Percentiles rank a stretch among this genome's conserved stretches.
Evolutionary conservation across 2,888 invertebrate genomes (phyloP).

Genomic region (Caenorhabditis sp.): DNA sequence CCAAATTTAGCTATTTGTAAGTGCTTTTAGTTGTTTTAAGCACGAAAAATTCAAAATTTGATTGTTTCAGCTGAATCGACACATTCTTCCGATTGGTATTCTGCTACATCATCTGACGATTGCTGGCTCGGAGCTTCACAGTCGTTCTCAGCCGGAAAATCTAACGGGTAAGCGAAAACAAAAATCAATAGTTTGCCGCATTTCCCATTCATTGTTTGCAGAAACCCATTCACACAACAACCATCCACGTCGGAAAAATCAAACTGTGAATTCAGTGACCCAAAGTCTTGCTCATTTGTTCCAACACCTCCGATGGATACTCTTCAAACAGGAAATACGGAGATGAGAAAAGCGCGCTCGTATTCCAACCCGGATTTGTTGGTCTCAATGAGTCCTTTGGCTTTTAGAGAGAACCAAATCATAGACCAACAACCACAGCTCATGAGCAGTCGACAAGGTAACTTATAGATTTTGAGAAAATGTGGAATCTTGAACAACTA

Average conservation of each 20-base stretch:
- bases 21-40: neutral
- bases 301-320: neutral
- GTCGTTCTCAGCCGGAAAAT: conserved; percentile 7
- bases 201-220: neutral
- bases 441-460: conserved; percentile 32
- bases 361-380: conserved; percentile 58
- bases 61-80: conserved; percentile 35
- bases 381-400: conserved; percentile 24
- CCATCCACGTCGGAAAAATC: neutral
- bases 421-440: neutral
- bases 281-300: conserved; percentile 38
- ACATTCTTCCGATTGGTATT: conserved; percentile 31
- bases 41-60: neutral
- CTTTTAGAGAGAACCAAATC: conserved; percentile 1
- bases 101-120: conserved; percentile 45
- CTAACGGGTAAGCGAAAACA: conserved; percentile 1
- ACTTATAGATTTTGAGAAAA: too few relatives aligned
- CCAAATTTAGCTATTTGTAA: conserved; percentile 44
- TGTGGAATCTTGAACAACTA: too few relatives aligned
- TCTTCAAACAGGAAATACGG: neutral
- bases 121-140: conserved; percentile 12
- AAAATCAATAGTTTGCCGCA: neutral
- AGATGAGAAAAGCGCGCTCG: conserved; percentile 14
- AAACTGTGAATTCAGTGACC: conserved; percentile 40
- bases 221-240: neutral